Base-by-base conservation (phyloP, 2,888 invertebrate genomes). In the Apodemia zela region DNA sequence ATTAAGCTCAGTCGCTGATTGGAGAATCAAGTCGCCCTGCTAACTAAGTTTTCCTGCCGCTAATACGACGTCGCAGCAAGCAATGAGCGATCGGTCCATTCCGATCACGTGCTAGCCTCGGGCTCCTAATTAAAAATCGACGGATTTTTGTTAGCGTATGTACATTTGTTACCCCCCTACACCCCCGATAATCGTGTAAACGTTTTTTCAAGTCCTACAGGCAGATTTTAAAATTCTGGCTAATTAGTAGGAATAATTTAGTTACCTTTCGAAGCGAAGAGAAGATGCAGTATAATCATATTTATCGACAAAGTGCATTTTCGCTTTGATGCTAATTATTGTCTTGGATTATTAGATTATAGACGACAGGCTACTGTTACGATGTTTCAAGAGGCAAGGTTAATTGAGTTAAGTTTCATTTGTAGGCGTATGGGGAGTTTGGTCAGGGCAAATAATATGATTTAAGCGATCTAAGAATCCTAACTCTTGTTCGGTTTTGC, bases 121-220 rank as follows among this genome's bases (percentile, higher is more conserved):
- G 73, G 76, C 73, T 81, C 81, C 87, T 89, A 89, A 90, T 90
- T 90, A 89, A 89, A 90, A 89, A 89, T 89, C 89, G 88, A 88
- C 84, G 80, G 82, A 88, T 87, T 89, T 89, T 87, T 86, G 85
- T 84, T 80, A 79, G 80, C 78, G 75, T 80, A 75, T 84, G 83
- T 85, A 87, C 85, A 77, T 78, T 78, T 78, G 78, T 77, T 75
- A 75, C 69, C 70, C 70, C 73, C 69, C 54, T 60, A 49, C 62
- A 62, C 60, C 65, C 66, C 67, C 68, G 73, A 73, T 74, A 75
- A 75, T 74, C 75, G 74, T 74, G 75, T 75, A 72, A 73, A 70
- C 73, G 72, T 74, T 74, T 74, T 73, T 72, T 71, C 72, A 74
- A 74, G 72, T 73, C 68, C 64, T 59, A 70, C 67, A 67, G 72